phyloP scores from a whole-genome alignment of 1,140 invertebrate species.

The fruit fly (Drosophila melanogaster) region DNA sequence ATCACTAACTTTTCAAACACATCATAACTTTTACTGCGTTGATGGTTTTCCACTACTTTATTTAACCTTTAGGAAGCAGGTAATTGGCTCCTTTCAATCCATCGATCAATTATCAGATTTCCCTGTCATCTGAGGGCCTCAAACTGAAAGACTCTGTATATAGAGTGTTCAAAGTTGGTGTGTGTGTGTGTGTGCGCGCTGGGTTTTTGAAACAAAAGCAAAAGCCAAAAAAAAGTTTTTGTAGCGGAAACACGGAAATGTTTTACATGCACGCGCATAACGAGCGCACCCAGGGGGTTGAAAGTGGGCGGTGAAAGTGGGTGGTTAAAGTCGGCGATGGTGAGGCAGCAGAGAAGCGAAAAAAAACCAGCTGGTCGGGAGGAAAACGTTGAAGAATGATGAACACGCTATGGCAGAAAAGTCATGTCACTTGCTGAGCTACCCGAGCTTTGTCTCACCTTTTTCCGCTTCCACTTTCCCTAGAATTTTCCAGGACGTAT shows the following conservation, averaged over 20 bases:
- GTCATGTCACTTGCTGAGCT: slow-evolving; percentile 41
- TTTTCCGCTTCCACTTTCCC: background rate
- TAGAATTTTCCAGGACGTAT: slow-evolving; percentile 11
- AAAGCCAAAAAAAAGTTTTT: slow-evolving; percentile 76
- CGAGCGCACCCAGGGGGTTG: slow-evolving; percentile 5
- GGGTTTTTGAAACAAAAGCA: slow-evolving; percentile 44
- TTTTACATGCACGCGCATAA: slow-evolving; percentile 73
- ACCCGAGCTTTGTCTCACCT: background rate
- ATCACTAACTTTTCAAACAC: no score
- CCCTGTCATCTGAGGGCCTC: background rate
- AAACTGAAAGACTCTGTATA: background rate
- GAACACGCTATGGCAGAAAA: slow-evolving; percentile 30
- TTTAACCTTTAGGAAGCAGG: no score
- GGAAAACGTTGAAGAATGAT: slow-evolving; percentile 23
- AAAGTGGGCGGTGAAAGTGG: background rate
- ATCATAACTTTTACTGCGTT: no score
- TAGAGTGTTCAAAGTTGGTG: slow-evolving; percentile 8
- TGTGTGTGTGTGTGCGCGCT: slow-evolving; percentile 22
- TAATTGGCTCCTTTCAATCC: background rate
- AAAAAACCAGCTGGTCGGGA: slow-evolving; percentile 8
- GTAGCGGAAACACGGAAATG: slow-evolving; percentile 80
- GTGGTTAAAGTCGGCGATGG: slow-evolving; percentile 9
- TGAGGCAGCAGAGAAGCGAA: background rate
- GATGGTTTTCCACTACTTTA: no score
- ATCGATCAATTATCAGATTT: background rate